Conservation (phyloP, 2,797 vertebrate genomes). For the Anolis apletophallus region DNA sequence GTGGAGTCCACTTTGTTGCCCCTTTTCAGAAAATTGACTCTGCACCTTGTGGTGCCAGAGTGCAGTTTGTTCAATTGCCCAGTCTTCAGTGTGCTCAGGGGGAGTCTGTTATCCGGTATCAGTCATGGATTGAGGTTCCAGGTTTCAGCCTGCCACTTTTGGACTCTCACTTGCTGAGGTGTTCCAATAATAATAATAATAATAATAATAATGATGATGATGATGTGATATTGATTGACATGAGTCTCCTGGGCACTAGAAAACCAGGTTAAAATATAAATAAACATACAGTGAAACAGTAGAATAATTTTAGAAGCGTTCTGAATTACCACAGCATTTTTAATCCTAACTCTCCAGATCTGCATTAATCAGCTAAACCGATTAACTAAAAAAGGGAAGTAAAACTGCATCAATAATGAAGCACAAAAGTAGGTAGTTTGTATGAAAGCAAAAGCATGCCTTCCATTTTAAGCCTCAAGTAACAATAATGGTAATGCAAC, state of each 20-base stretch:
- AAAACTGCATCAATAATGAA: constrained; percentile 66
- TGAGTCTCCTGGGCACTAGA: background rate
- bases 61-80: too few relatives aligned
- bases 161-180: too few relatives aligned
- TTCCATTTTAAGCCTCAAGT: constrained; percentile 72
- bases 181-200: too few relatives aligned
- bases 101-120: too few relatives aligned
- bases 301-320: constrained; percentile 13
- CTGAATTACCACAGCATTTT: constrained; percentile 34
- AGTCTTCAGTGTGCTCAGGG: too few relatives aligned
- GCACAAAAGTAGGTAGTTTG: constrained; percentile 65
- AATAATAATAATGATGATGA: too few relatives aligned
- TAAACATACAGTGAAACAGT: constrained; percentile 18
- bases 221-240: background rate
- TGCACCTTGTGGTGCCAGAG: too few relatives aligned
- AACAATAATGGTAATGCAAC: constrained; percentile 78
- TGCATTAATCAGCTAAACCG: constrained; percentile 42
- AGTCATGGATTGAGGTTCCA: too few relatives aligned
- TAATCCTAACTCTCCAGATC: constrained; percentile 52
- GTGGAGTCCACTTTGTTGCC: too few relatives aligned
- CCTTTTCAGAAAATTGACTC: too few relatives aligned
- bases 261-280: background rate
- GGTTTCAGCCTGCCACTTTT: too few relatives aligned
- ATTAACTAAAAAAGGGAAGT: constrained; percentile 54
- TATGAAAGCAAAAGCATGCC: constrained; percentile 77